Conservation (phyloP, 2,113 vertebrate species). For the Notarius quadriscutis region DNA sequence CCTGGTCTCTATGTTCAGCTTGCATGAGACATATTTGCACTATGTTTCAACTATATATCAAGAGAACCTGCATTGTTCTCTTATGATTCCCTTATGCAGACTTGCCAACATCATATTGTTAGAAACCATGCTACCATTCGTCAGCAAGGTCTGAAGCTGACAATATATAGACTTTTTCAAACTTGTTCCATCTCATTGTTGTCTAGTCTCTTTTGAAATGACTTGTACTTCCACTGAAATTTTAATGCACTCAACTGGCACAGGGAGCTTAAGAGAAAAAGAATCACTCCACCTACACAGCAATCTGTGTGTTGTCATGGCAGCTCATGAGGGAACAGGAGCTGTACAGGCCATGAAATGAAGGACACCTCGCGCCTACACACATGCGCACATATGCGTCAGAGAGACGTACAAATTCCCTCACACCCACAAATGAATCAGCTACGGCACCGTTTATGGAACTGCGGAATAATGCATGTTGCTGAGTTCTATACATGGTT, state of each 20-base stretch:
- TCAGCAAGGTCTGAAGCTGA: neutral
- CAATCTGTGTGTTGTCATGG: conserved; percentile 66
- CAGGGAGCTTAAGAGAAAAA: conserved; percentile 9
- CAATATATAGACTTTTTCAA: neutral
- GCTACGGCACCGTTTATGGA: conserved; percentile 46
- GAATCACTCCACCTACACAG: conserved; percentile 66
- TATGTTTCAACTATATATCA: neutral
- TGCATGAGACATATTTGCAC: neutral
- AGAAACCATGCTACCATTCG: neutral
- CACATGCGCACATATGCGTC: conserved; percentile 27
- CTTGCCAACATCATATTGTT: neutral
- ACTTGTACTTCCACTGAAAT: neutral
- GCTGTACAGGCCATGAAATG: conserved; percentile 45
- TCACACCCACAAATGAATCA: conserved; percentile 63
- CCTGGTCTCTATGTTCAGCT: neutral
- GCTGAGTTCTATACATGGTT: neutral
- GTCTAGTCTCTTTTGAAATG: neutral
- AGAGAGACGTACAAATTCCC: conserved; percentile 33
- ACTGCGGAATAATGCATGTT: neutral
- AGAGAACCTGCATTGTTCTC: neutral
- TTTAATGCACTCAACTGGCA: neutral
- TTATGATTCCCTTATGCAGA: neutral
- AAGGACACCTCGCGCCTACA: conserved; percentile 54
- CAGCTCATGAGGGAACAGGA: conserved; percentile 60
- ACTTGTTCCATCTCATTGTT: neutral